Percentiles rank a stretch among this genome's conserved stretches.
phyloP scores from a whole-genome alignment of 1,140 invertebrate genomes.

The silkworm (Bombyx mori) region DNA sequence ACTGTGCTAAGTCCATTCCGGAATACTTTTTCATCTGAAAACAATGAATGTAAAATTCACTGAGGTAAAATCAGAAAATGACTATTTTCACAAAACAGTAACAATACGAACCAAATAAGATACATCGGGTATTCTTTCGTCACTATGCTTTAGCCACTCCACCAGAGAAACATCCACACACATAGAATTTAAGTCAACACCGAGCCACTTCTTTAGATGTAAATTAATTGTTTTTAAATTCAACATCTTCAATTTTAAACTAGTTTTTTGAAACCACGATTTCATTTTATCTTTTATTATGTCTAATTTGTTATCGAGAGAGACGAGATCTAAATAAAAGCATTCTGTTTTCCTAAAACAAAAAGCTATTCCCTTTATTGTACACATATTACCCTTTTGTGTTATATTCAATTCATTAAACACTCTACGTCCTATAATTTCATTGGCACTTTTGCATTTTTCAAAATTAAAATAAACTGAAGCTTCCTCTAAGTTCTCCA shows the following conservation, averaged over 20 bases:
- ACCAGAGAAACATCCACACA: constrained; percentile 37
- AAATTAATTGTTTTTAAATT: constrained; percentile 27
- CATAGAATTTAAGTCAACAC: constrained; percentile 18
- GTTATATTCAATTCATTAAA: constrained; percentile 14
- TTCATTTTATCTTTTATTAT: constrained; percentile 27
- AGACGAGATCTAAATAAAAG: constrained; percentile 41
- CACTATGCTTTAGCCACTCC: constrained; percentile 55
- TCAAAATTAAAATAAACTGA: constrained; percentile 36
- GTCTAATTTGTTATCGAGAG: constrained; percentile 13
- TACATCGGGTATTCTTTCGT: constrained; percentile 36
- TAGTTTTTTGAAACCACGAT: constrained; percentile 23
- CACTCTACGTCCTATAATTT: constrained; percentile 45
- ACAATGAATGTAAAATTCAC: constrained; percentile 5
- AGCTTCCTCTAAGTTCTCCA: constrained; percentile 21
- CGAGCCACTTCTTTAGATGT: constrained; percentile 22
- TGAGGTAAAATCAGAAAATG: not conserved
- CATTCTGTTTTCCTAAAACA: constrained; percentile 27
- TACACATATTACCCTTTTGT: constrained; percentile 12
- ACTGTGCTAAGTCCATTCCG: constrained; percentile 33
- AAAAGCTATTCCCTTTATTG: constrained; percentile 36
- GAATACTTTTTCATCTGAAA: constrained; percentile 52
- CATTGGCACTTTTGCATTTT: constrained; percentile 8
- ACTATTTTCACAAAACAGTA: constrained; percentile 3
- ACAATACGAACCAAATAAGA: constrained; percentile 37
- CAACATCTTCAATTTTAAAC: constrained; percentile 27